Evolutionary conservation across 2,113 vertebrate genomes (phyloP).

Genomic region (Aplodontia rufa): DNA sequence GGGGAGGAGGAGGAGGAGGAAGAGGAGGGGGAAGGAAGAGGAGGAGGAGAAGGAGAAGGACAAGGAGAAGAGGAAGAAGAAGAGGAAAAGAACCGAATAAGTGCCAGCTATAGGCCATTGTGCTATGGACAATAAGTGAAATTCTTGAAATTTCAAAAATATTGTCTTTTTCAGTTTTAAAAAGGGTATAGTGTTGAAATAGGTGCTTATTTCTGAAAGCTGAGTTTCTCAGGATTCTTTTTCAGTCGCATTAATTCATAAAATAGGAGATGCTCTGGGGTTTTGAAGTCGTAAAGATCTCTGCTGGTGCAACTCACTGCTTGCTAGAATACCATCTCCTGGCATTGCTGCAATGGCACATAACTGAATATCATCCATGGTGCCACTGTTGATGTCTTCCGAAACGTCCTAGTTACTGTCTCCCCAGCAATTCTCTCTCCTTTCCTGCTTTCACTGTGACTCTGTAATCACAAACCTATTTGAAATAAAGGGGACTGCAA

Average conservation of each 20-base stretch:
- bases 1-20: too few species aligned
- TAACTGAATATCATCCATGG: not conserved
- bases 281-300: slow-evolving; percentile 23
- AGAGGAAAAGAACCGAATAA: not conserved
- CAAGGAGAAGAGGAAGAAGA: not conserved
- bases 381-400: not conserved
- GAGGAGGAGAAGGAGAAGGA: too few species aligned
- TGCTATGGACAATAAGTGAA: not conserved
- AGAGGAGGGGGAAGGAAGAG: too few species aligned
- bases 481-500: not conserved
- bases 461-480: not conserved
- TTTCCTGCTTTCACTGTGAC: not conserved
- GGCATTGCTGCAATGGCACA: not conserved
- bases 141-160: not conserved
- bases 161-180: not conserved
- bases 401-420: not conserved
- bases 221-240: not conserved
- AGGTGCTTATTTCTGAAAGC: not conserved
- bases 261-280: not conserved
- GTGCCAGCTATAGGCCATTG: too few species aligned
- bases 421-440: not conserved
- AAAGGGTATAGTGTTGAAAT: not conserved
- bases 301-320: slow-evolving; percentile 4
- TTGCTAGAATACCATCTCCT: slow-evolving; percentile 15
- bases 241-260: not conserved